phyloP scores from a whole-genome alignment of 2,888 invertebrate species.

The Diaprepes abbreviatus region DNA sequence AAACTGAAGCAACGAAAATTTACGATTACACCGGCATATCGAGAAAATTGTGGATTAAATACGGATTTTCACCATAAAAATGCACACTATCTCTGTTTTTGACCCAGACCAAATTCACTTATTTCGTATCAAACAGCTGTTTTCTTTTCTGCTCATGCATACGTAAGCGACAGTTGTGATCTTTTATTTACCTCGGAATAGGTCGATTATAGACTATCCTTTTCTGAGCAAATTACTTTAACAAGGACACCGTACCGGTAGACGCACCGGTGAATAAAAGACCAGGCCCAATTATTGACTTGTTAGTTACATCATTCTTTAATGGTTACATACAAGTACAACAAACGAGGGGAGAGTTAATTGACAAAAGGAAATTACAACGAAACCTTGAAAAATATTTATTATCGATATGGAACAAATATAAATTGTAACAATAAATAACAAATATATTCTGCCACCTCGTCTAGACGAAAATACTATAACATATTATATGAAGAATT shows the following conservation, averaged over 20 bases:
- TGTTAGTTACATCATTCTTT: slow-evolving; percentile 3
- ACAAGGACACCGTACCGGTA: no score
- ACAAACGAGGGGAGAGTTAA: no score
- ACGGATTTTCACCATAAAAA: slow-evolving; percentile 18
- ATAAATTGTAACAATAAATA: no score
- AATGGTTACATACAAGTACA: no score
- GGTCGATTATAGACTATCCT: neutral
- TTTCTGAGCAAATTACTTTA: no score
- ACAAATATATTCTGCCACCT: no score
- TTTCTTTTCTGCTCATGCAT: slow-evolving; percentile 3
- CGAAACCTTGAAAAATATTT: no score
- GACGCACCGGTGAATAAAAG: no score
- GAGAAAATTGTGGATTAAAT: slow-evolving; percentile 44
- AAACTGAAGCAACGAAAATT: slow-evolving; percentile 52
- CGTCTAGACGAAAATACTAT: no score
- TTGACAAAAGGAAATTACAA: no score
- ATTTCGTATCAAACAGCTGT: slow-evolving; percentile 19
- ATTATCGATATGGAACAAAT: no score
- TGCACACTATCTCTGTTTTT: neutral
- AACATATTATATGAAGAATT: no score
- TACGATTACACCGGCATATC: slow-evolving; percentile 49
- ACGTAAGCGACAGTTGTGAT: slow-evolving; percentile 4
- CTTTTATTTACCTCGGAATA: neutral
- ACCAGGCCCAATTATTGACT: slow-evolving; percentile 4
- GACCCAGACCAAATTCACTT: neutral